These are phyloP conservation scores for Idaea biselata DNA, from an alignment of 2,888 invertebrate species.

Conservation along the genomic window DNA sequence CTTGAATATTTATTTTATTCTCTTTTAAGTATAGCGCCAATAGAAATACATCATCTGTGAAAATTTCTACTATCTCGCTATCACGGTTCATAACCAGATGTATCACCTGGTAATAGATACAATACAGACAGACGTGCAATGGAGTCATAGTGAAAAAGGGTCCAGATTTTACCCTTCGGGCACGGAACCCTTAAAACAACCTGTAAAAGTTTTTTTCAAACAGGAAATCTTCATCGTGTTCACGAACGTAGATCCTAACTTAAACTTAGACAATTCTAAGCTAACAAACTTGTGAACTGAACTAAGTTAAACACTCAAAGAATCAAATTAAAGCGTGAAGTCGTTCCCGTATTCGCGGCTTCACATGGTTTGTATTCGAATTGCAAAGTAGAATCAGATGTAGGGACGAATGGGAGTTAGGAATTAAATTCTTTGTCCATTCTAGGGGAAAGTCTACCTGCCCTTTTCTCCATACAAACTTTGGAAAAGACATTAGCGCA, in stretches of 20 bases:
- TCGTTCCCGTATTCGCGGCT: not conserved
- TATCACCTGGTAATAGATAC: too few relatives aligned
- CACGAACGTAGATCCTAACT: not conserved
- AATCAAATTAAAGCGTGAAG: not conserved
- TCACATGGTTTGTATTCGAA: not conserved
- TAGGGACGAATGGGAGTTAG: not conserved
- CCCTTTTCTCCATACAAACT: too few relatives aligned
- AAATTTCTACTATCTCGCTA: too few relatives aligned
- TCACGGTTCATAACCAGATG: too few relatives aligned
- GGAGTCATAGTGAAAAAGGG: too few relatives aligned
- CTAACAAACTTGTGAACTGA: not conserved
- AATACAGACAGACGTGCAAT: too few relatives aligned
- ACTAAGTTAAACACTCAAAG: not conserved
- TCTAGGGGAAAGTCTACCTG: not conserved
- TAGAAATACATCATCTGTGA: too few relatives aligned
- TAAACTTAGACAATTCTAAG: not conserved
- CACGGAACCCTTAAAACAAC: too few relatives aligned
- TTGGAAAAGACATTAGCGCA: too few relatives aligned
- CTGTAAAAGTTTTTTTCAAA: not conserved
- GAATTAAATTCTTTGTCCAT: not conserved
- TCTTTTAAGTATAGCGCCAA: too few relatives aligned
- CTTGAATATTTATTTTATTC: too few relatives aligned
- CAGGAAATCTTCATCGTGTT: not conserved
- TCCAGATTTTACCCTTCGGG: too few relatives aligned
- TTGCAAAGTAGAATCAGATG: not conserved